These are phyloP conservation scores for Malacosoma neustria DNA, from an alignment of 2,888 invertebrate genomes.

Conservation along the genomic window DNA sequence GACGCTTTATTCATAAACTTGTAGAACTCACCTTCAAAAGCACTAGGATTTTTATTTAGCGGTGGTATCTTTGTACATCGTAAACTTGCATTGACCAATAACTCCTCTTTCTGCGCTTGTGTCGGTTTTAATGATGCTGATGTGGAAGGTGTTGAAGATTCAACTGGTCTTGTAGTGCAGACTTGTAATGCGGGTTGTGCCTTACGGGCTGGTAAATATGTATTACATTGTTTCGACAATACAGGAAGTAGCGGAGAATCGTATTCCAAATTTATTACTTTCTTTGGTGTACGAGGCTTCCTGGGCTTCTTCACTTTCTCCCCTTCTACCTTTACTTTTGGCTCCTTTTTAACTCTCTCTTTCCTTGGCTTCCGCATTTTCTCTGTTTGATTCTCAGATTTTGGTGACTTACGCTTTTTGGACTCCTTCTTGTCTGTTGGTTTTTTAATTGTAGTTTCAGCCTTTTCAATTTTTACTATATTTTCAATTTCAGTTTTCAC, in stretches of 20 bases:
- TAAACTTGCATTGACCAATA: conserved; percentile 22
- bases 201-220: conserved; percentile 14
- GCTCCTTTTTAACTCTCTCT: conserved; percentile 32
- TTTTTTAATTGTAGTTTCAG: not conserved
- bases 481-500: not conserved
- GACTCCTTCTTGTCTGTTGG: conserved; percentile 29
- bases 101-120: conserved; percentile 16
- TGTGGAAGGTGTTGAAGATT: conserved; percentile 5
- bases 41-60: conserved; percentile 53
- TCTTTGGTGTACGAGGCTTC: conserved; percentile 47
- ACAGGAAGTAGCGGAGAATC: conserved; percentile 43
- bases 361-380: conserved; percentile 35
- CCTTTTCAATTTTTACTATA: not conserved
- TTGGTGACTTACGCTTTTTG: conserved; percentile 40
- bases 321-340: conserved; percentile 22
- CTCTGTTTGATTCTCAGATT: conserved; percentile 16
- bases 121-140: conserved; percentile 7
- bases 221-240: conserved; percentile 24
- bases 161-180: not conserved
- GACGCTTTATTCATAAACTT: conserved; percentile 40
- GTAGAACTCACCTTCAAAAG: conserved; percentile 55
- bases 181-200: not conserved
- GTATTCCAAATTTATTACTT: conserved; percentile 32
- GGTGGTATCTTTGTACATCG: conserved; percentile 42
- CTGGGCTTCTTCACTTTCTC: conserved; percentile 44